phyloP scores from a whole-genome alignment of 2,113 vertebrate genomes.

The Chunga burmeisteri region DNA sequence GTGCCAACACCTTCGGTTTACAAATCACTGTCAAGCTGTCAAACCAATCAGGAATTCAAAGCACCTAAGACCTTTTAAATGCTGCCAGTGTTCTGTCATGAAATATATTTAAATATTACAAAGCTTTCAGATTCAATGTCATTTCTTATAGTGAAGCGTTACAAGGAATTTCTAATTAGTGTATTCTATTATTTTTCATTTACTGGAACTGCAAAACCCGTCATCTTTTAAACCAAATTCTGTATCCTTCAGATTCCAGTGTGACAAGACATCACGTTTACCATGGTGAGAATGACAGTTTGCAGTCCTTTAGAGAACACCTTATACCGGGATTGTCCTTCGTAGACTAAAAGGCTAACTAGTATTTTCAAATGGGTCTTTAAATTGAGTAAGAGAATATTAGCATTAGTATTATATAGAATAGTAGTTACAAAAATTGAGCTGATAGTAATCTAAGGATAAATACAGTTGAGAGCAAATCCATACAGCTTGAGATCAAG shows the following conservation, averaged over 20 bases:
- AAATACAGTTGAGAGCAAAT: not conserved
- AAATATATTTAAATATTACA: slow-evolving; percentile 46
- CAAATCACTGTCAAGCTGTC: slow-evolving; percentile 48
- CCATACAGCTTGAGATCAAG: not conserved
- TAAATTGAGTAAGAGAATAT: not conserved
- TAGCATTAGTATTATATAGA: not conserved
- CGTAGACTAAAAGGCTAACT: not conserved
- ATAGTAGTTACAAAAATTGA: not conserved
- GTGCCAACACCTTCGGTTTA: not conserved
- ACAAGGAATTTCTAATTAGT: slow-evolving; percentile 23
- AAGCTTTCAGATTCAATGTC: slow-evolving; percentile 20
- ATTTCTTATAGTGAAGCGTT: slow-evolving; percentile 15
- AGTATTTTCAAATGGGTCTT: not conserved
- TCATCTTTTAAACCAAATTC: not conserved
- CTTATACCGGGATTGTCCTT: not conserved
- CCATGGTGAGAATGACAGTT: not conserved
- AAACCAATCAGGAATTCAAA: slow-evolving; percentile 29
- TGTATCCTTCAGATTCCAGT: not conserved
- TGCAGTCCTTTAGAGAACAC: not conserved
- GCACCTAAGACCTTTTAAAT: slow-evolving; percentile 22
- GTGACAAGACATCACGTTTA: not conserved
- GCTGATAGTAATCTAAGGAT: not conserved
- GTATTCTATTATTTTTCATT: not conserved
- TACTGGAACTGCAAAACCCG: not conserved
- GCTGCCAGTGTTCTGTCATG: slow-evolving; percentile 26